Evolutionary conservation across 2,113 vertebrate species (phyloP).

Genomic region (Perccottus glenii): DNA sequence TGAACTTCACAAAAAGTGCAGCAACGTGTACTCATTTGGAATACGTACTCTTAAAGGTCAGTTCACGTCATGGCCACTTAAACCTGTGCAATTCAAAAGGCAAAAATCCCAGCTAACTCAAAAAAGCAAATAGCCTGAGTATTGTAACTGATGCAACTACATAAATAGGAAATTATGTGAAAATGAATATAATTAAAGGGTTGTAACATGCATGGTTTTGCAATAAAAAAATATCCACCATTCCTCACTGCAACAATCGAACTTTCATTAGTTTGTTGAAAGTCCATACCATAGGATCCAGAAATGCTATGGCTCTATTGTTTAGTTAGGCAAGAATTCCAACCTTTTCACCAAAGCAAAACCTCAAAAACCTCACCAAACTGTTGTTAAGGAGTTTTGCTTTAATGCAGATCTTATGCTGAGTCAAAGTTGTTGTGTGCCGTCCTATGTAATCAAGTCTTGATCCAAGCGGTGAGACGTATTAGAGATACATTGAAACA

Average conservation of each 20-base stretch:
- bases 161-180: slow-evolving; percentile 40
- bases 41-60: slow-evolving; percentile 36
- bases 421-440: slow-evolving; percentile 4
- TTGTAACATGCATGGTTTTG: slow-evolving; percentile 43
- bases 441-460: slow-evolving; percentile 16
- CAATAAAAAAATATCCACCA: slow-evolving; percentile 54
- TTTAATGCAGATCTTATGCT: neutral
- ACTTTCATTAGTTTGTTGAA: slow-evolving; percentile 64
- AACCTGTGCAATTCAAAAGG: slow-evolving; percentile 71
- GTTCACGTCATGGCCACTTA: slow-evolving; percentile 49
- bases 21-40: slow-evolving; percentile 11
- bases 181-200: slow-evolving; percentile 34
- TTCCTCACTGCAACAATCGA: slow-evolving; percentile 51
- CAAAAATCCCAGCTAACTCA: slow-evolving; percentile 44
- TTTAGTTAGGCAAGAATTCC: slow-evolving; percentile 22
- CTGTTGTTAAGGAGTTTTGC: slow-evolving; percentile 1
- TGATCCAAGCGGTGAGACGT: slow-evolving; percentile 41
- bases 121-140: neutral
- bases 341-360: slow-evolving; percentile 24
- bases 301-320: neutral
- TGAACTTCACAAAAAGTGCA: slow-evolving; percentile 22
- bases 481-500: slow-evolving; percentile 41
- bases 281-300: slow-evolving; percentile 13
- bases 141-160: slow-evolving; percentile 39
- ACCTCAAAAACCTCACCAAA: neutral